Percentiles rank a stretch among this genome's conserved stretches.
Conservation (phyloP, 92 coral and sea anemone species). For the Scolanthus callimorphus region DNA sequence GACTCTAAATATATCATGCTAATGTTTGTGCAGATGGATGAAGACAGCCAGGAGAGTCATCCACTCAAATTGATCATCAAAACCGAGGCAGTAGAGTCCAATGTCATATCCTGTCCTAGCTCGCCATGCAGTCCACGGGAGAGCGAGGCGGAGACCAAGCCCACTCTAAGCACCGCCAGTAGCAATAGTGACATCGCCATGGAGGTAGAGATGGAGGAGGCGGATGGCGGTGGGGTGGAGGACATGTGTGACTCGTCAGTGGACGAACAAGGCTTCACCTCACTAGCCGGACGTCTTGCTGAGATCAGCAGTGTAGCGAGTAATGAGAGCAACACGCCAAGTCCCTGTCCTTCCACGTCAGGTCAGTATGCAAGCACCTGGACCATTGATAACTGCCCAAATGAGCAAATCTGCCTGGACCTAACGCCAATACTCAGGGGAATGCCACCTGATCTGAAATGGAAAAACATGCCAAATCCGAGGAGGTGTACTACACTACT, state of each 20-base stretch:
- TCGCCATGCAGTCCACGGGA: constrained; percentile 76
- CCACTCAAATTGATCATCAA: constrained; percentile 17
- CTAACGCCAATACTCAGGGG: too few relatives aligned
- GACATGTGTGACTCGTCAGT: constrained; percentile 15
- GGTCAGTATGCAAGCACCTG: too few relatives aligned
- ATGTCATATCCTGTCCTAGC: constrained; percentile 63
- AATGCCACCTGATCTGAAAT: too few relatives aligned
- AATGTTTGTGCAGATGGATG: constrained; percentile 13
- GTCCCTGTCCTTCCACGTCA: constrained; percentile 90
- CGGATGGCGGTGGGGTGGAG: constrained; percentile 17
- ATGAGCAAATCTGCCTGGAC: too few relatives aligned
- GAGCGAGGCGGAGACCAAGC: constrained; percentile 62
- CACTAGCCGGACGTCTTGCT: constrained; percentile 43
- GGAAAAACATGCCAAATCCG: too few relatives aligned
- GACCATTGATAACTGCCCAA: too few relatives aligned
- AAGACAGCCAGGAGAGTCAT: constrained; percentile 34
- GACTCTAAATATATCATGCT: too few relatives aligned
- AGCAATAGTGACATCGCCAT: constrained; percentile 72
- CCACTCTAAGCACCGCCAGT: constrained; percentile 58
- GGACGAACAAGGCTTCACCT: constrained; percentile 2
- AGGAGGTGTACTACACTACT: too few relatives aligned
- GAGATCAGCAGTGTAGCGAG: constrained; percentile 48
- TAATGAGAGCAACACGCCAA: constrained; percentile 67
- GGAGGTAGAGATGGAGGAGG: constrained; percentile 36
- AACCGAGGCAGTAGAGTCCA: constrained; percentile 51